These are phyloP conservation scores for Drosophila ezoana DNA, from an alignment of 2,888 invertebrate genomes.

Conservation along the genomic window DNA sequence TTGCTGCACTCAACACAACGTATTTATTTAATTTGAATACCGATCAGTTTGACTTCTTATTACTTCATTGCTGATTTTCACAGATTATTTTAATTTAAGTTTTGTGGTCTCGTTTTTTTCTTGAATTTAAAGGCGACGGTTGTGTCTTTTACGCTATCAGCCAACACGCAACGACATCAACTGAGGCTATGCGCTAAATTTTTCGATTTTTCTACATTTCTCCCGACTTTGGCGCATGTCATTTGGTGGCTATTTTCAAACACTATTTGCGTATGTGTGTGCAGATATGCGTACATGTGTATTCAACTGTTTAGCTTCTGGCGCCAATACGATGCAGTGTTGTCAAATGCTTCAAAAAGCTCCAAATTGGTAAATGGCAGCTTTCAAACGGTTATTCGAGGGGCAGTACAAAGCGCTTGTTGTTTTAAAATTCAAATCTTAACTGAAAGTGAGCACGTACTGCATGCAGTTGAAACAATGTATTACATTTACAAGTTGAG, in stretches of 20 bases:
- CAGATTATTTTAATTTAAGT: slow-evolving; percentile 7
- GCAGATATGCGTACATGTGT: neutral
- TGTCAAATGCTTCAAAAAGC: slow-evolving; percentile 27
- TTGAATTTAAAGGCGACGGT: slow-evolving; percentile 23
- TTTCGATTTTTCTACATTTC: slow-evolving; percentile 58
- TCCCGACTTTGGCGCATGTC: slow-evolving; percentile 54
- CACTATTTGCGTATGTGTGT: slow-evolving; percentile 33
- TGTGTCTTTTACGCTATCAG: slow-evolving; percentile 55
- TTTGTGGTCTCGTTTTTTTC: slow-evolving; percentile 29
- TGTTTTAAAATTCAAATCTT: neutral
- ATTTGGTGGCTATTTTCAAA: slow-evolving; percentile 32
- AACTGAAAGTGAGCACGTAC: no score
- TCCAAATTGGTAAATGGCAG: neutral
- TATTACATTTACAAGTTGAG: no score
- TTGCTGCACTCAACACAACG: slow-evolving; percentile 6
- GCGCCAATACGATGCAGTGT: slow-evolving; percentile 45
- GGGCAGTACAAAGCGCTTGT: neutral
- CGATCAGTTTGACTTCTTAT: slow-evolving; percentile 7
- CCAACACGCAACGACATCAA: slow-evolving; percentile 74
- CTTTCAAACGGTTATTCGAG: slow-evolving; percentile 18
- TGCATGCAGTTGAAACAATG: no score
- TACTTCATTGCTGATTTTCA: slow-evolving; percentile 17
- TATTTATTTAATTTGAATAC: neutral
- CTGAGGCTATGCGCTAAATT: slow-evolving; percentile 61
- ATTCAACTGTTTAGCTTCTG: slow-evolving; percentile 43